phyloP scores from a whole-genome alignment of 64 coral and sea anemone genomes.

The Stichodactyla helianthus region DNA sequence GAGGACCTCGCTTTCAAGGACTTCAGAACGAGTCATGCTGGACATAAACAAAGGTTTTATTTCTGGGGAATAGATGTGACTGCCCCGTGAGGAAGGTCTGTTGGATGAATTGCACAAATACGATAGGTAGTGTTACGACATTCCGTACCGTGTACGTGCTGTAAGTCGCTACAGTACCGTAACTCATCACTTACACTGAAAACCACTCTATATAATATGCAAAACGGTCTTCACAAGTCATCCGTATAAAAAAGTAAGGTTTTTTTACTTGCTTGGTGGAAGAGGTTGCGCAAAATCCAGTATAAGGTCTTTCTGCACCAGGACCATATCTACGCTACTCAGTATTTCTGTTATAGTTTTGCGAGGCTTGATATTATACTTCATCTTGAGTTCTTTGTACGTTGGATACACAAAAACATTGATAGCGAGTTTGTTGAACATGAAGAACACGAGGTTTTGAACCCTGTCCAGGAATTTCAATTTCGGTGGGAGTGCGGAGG shows the following conservation, averaged over 20 bases:
- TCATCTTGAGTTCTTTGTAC: constrained; percentile 24
- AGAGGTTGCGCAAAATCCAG: constrained; percentile 34
- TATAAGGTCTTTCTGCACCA: constrained; percentile 34
- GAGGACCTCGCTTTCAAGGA: not conserved
- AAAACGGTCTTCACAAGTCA: no score
- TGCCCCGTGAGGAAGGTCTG: no score
- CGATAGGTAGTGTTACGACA: no score
- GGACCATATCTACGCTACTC: constrained; percentile 42
- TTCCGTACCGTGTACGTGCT: no score
- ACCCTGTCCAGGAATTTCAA: constrained; percentile 28
- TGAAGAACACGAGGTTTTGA: constrained; percentile 2
- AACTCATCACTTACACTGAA: no score
- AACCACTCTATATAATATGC: no score
- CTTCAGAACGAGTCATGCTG: not conserved
- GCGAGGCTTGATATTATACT: constrained; percentile 44
- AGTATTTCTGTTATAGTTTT: constrained; percentile 42
- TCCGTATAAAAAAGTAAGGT: not conserved
- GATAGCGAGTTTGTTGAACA: not conserved
- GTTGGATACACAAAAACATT: not conserved
- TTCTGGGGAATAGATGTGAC: no score
- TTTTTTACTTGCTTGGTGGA: not conserved
- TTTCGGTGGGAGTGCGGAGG: not conserved
- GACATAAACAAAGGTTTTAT: no score
- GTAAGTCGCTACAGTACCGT: no score
- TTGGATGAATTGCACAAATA: no score